Evolutionary conservation across 2,113 vertebrate genomes (phyloP), one percentile per base, ranked within the genome.

Genomic region (Synchiropus splendidus): DNA sequence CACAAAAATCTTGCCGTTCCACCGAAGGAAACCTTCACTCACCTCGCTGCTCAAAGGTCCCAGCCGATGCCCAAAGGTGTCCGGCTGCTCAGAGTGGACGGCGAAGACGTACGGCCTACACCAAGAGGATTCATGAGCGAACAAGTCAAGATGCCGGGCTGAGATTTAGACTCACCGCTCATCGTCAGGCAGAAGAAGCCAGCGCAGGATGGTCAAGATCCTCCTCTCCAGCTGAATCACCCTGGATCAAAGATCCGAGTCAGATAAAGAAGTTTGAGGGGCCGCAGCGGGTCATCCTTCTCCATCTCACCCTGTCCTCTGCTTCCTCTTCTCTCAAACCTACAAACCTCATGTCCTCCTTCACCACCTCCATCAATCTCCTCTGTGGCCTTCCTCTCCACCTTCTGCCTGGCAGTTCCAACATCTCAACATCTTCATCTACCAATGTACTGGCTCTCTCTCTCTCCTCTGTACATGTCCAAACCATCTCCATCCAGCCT

Each of bases 1-100:
- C 8, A 48, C 10, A 16, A 27, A 42, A 6, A 2, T 5, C 2
- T 11, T 14, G 18, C 2, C 14, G 9, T 11, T 21, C 10, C 30
- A 9, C 6, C 34, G 11, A 2, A 4, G 2, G 12, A n/a, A 2
- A 5, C 6, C 36, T 9, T 37, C 18, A n/a, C 45, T 18, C 17
- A 72, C 94, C 90, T 98, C 95, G 12, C 83, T 89, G 68, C 89
- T 92, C 54, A 91, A 86, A 1, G 95, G 95, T 13, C 95, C 95
- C 0, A 92, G 89, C 40, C 89, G 86, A 70, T 98, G 95, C 35
- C 95, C 95, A 40, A 90, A 90, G 14, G 89, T 78, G 63, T 98
- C 95, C 1, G 95, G 95, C 63, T 98, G 94, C 55, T 98, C 95
- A 0, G 94, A 97, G 75, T 98, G 96, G 51, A 94, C 89, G 6